Conservation (phyloP, 1,140 invertebrate species). For the Rhysida immarginata region DNA sequence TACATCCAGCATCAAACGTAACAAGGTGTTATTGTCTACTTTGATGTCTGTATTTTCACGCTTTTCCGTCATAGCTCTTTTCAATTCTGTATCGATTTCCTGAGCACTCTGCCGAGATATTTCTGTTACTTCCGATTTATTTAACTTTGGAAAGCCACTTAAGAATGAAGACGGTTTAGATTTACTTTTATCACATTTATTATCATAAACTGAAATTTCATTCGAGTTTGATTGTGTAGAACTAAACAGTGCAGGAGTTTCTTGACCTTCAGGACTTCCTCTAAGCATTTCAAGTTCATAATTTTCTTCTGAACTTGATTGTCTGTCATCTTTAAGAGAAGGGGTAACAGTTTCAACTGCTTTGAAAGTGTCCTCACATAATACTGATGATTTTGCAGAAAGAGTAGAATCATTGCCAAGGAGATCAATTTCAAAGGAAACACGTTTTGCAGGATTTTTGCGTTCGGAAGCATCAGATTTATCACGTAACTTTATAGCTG, state of each 20-base stretch:
- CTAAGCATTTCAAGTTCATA: neutral
- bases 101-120: neutral
- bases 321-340: neutral
- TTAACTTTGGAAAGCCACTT: neutral
- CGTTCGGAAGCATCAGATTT: neutral
- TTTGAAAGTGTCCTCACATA: neutral
- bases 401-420: neutral
- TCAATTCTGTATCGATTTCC: neutral
- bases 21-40: conserved; percentile 25
- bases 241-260: conserved; percentile 43
- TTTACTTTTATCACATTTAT: too few relatives aligned
- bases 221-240: neutral
- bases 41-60: neutral
- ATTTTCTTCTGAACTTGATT: neutral
- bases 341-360: neutral
- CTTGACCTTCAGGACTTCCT: conserved; percentile 37
- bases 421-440: neutral
- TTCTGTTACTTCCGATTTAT: neutral
- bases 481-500: neutral
- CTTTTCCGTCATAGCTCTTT: neutral
- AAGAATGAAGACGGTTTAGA: neutral
- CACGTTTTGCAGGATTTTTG: neutral
- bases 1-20: conserved; percentile 26
- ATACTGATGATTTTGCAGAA: too few relatives aligned
- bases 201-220: neutral